Percentiles rank a stretch among this genome's conserved stretches.
These are phyloP conservation scores for Perca schrenkii DNA, from an alignment of 2,113 vertebrate genomes.

Conservation along the genomic window DNA sequence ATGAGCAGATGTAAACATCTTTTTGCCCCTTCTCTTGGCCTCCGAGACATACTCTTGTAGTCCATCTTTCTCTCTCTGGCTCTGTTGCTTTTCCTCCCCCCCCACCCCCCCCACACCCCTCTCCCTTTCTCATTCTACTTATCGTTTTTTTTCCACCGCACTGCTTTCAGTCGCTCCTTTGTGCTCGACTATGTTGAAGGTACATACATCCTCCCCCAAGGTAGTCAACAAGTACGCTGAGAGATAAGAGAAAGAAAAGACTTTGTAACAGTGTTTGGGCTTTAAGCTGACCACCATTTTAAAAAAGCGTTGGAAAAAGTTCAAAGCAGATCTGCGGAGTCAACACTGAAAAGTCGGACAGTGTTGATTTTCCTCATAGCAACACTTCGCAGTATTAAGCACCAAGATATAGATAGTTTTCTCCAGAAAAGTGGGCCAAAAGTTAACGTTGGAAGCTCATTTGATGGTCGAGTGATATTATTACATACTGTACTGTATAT, in stretches of 20 bases:
- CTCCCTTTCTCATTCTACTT: constrained; percentile 8
- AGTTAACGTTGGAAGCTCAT: constrained; percentile 40
- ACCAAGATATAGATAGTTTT: constrained; percentile 1
- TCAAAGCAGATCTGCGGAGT: constrained; percentile 14
- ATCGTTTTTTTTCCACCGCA: not conserved
- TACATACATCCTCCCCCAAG: constrained; percentile 29
- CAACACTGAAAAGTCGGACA: not conserved
- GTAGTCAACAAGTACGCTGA: constrained; percentile 5
- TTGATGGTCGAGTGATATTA: constrained; percentile 44
- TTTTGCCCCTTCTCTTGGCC: constrained; percentile 8
- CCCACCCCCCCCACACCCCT: too few relatives aligned
- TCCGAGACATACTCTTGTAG: constrained; percentile 20
- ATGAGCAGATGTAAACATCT: constrained; percentile 62
- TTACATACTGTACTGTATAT: not conserved
- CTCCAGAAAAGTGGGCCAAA: constrained; percentile 24
- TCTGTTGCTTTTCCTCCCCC: not conserved
- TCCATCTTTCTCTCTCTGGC: constrained; percentile 12
- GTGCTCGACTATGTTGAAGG: constrained; percentile 7
- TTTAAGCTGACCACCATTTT: constrained; percentile 41
- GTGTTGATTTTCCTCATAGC: constrained; percentile 24
- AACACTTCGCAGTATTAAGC: not conserved
- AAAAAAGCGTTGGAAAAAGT: constrained; percentile 1
- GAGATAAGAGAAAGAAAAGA: constrained; percentile 26
- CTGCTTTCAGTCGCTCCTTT: constrained; percentile 8
- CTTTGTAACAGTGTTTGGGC: constrained; percentile 15